A percentile compares a stretch with the other conserved stretches of the same genome.
Evolutionary conservation across 2,888 invertebrate genomes (phyloP).

Genomic region (Muschampia plurimacula): DNA sequence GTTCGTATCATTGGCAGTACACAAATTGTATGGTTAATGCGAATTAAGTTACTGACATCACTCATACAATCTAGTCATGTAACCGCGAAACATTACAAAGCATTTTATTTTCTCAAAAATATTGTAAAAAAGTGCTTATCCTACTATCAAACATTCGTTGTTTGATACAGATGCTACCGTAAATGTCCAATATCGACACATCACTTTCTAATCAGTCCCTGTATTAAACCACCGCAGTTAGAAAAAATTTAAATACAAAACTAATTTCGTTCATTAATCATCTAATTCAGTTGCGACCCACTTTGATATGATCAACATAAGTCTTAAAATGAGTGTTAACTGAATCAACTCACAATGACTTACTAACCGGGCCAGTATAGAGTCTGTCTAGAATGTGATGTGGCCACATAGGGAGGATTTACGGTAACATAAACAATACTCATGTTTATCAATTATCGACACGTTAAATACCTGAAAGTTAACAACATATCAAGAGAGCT

Average conservation of each 20-base stretch:
- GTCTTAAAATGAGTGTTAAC: not conserved
- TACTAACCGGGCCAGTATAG: not conserved
- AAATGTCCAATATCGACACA: constrained; percentile 20
- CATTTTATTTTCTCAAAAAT: constrained; percentile 39
- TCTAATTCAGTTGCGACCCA: constrained; percentile 2
- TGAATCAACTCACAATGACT: constrained; percentile 5
- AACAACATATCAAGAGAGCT: constrained; percentile 45
- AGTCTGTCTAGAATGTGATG: not conserved
- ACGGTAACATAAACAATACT: constrained; percentile 36
- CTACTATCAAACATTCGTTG: constrained; percentile 40
- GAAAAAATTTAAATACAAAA: constrained; percentile 17
- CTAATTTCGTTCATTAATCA: constrained; percentile 7
- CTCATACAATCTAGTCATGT: constrained; percentile 36
- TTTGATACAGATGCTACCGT: constrained; percentile 36
- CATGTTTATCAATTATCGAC: constrained; percentile 38
- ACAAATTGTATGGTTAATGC: constrained; percentile 38
- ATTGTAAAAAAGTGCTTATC: constrained; percentile 41
- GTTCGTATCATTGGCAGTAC: constrained; percentile 33
- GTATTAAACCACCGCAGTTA: not conserved
- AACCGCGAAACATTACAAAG: constrained; percentile 39
- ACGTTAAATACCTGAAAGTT: constrained; percentile 40
- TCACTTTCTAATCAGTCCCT: not conserved
- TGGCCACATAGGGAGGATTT: constrained; percentile 14
- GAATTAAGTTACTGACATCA: constrained; percentile 34
- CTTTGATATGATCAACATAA: constrained; percentile 12